Conservation (phyloP, 2,113 vertebrate species). For the Desmodus rotundus region DNA sequence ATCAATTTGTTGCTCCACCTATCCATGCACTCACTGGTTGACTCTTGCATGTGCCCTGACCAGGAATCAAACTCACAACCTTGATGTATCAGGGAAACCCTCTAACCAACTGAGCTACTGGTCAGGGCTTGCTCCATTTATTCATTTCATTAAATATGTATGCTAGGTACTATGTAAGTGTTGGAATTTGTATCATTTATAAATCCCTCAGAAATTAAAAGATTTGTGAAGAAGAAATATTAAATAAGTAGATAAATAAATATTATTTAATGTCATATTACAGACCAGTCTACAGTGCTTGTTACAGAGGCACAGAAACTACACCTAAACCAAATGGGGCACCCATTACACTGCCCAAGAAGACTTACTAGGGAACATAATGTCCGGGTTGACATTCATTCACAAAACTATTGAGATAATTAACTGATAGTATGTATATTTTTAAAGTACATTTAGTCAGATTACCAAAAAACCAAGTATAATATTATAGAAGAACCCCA, state of each 20-base stretch:
- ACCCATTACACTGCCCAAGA: background rate
- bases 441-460: background rate
- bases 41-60: no score
- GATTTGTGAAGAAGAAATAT: background rate
- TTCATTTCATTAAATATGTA: constrained; percentile 14
- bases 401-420: constrained; percentile 22
- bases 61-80: no score
- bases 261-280: background rate
- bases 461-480: background rate
- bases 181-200: background rate
- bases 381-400: background rate
- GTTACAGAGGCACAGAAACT: background rate
- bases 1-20: no score
- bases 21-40: no score
- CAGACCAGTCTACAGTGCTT: background rate
- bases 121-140: background rate
- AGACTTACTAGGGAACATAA: background rate
- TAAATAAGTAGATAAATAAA: background rate
- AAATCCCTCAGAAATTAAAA: background rate
- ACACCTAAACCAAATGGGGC: background rate
- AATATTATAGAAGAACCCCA: background rate
- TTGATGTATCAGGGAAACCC: no score
- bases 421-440: background rate
- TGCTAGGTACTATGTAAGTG: background rate
- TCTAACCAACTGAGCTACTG: no score